Percentiles rank a stretch among this genome's conserved stretches.
Conservation (phyloP, 2,113 vertebrate genomes). For the Gavialis gangeticus region DNA sequence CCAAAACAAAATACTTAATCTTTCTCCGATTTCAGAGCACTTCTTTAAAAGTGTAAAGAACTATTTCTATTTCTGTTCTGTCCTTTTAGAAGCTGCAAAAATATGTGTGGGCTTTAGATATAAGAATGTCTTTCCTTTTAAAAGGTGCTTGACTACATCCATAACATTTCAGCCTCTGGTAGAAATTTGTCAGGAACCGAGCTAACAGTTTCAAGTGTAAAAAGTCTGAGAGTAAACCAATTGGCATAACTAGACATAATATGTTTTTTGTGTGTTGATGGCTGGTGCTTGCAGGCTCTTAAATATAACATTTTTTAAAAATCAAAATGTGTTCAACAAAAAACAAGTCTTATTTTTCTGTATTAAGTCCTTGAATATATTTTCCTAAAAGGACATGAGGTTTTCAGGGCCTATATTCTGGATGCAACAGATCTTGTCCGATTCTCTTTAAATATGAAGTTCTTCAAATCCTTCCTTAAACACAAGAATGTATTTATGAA, state of each 20-base stretch:
- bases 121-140: background rate
- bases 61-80: background rate
- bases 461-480: background rate
- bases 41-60: background rate
- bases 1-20: background rate
- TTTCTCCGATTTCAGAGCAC: background rate
- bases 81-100: background rate
- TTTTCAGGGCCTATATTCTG: background rate
- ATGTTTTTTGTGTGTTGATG: background rate
- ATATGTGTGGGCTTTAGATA: background rate
- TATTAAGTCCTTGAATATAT: background rate
- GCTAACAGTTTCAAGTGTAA: background rate
- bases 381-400: background rate
- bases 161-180: background rate
- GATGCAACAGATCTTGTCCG: background rate
- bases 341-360: background rate
- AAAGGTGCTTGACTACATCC: background rate
- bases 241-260: background rate
- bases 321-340: background rate
- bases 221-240: background rate
- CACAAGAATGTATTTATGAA: background rate
- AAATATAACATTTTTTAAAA: background rate
- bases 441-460: background rate
- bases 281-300: background rate
- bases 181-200: background rate